Base-by-base conservation (phyloP, 2,888 invertebrate genomes). In the Crepidodera aurea region DNA sequence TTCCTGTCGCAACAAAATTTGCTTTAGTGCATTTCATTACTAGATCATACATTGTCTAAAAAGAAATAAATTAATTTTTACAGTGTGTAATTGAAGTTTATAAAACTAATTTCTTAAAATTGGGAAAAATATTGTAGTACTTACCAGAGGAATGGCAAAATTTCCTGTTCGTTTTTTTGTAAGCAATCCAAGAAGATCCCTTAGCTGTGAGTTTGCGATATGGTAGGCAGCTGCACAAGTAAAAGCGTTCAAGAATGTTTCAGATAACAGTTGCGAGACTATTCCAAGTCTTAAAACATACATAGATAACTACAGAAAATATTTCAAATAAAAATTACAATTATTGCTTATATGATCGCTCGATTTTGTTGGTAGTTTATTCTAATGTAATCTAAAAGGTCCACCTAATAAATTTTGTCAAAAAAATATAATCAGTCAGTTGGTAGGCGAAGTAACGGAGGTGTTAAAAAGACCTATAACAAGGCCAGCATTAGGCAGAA, bases 151-250 rank as follows among this genome's bases (percentile, higher is more conserved):
- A 50, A 90, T 82, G 80, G 88, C 88, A 72, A 89, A 89, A 66
- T 87, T 83, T 10, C 89, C 88, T 4, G 82, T 82, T 22, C 85
- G 78, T 68, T 85, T 86, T 0, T 79, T 78, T 19, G 89, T 76
- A 42, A 78, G 79, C 2, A 92, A 77, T 0, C 92, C 92, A 59
- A 92, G 83, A 0, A 92, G 82, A 77, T 90, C 90, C 76, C 88
- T 89, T 1, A 90, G 78, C 80, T 96, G 96, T 0, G 93, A 92
- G 0, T 90, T 86, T 44, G 93, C 84, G n/a, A 96, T 94, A 77
- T 94, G 92, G 71, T 93, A 85, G 0, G 94, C 92, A 1, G 94
- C 92, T 0, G 92, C 95, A 0, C 93, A 93, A 1, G 94, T 94
- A 81, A 96, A 94, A 1, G 94, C 94, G 59, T 91, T 91, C 15